Conservation (phyloP, 2,113 vertebrate genomes). For the Oenanthe melanoleuca region DNA sequence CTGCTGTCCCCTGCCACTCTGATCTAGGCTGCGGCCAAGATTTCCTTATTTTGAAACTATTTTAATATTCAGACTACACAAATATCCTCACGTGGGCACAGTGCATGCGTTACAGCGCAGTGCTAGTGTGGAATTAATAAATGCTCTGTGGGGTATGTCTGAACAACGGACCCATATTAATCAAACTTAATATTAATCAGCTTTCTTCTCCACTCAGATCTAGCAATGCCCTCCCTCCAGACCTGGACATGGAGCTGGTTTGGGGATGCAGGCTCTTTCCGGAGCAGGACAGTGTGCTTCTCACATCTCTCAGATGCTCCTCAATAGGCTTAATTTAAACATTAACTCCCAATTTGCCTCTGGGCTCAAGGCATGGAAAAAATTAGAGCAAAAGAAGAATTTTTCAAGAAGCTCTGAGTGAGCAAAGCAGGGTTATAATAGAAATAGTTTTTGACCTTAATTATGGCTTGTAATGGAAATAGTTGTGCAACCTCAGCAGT, state of each 20-base stretch:
- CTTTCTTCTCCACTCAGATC: not conserved
- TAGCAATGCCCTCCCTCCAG: not conserved
- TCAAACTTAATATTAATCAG: slow-evolving; percentile 57
- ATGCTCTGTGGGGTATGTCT: not conserved
- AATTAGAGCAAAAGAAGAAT: slow-evolving; percentile 21
- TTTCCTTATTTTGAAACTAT: not conserved
- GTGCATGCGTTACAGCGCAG: not conserved
- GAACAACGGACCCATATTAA: slow-evolving; percentile 39
- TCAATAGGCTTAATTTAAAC: slow-evolving; percentile 44
- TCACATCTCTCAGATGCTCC: not conserved
- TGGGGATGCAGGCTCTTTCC: not conserved
- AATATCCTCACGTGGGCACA: not conserved
- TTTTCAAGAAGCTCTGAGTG: slow-evolving; percentile 33
- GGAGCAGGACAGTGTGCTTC: not conserved
- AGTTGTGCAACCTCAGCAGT: slow-evolving; percentile 37
- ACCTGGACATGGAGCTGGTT: not conserved
- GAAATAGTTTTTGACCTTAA: slow-evolving; percentile 67
- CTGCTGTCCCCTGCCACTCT: accelerated
- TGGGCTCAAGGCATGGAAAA: slow-evolving; percentile 38
- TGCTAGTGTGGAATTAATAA: slow-evolving; percentile 20
- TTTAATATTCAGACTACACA: not conserved
- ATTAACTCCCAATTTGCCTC: slow-evolving; percentile 39
- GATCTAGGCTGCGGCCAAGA: not conserved
- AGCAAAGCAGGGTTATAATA: slow-evolving; percentile 19
- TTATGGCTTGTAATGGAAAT: slow-evolving; percentile 61